phyloP scores from a whole-genome alignment of 1,140 invertebrate genomes.

The Sesamia nonagrioides region DNA sequence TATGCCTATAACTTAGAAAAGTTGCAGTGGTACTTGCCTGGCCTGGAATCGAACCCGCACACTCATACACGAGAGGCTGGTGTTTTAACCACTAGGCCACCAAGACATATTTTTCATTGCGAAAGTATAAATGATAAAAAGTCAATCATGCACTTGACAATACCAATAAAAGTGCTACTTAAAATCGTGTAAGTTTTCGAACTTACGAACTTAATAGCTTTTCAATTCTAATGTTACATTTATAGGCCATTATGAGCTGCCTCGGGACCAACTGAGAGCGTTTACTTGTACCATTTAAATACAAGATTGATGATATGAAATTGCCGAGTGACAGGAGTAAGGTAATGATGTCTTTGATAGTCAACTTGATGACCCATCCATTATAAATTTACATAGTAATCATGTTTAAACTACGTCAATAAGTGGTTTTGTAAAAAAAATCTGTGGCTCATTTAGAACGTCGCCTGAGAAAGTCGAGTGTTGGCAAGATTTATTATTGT shows the following conservation, averaged over 20 bases:
- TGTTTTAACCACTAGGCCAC: too few relatives aligned
- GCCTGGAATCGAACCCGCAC: too few relatives aligned
- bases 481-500: conserved; percentile 35
- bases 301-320: conserved; percentile 79
- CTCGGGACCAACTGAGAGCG: conserved; percentile 65
- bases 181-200: not conserved
- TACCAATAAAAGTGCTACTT: not conserved
- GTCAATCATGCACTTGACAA: not conserved
- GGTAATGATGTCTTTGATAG: conserved; percentile 71
- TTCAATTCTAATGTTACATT: conserved; percentile 60
- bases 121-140: not conserved
- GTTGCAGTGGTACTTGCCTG: too few relatives aligned
- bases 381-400: conserved; percentile 80
- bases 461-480: conserved; percentile 34
- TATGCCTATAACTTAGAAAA: too few relatives aligned
- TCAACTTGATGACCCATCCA: conserved; percentile 71
- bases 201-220: conserved; percentile 30
- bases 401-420: conserved; percentile 60
- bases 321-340: conserved; percentile 65
- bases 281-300: conserved; percentile 80
- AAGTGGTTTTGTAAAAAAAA: conserved; percentile 49
- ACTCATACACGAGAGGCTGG: too few relatives aligned
- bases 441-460: conserved; percentile 26
- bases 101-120: not conserved
- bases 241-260: conserved; percentile 60